Conservation (phyloP, 2,797 vertebrate genomes). For the Onychomys torridus region DNA sequence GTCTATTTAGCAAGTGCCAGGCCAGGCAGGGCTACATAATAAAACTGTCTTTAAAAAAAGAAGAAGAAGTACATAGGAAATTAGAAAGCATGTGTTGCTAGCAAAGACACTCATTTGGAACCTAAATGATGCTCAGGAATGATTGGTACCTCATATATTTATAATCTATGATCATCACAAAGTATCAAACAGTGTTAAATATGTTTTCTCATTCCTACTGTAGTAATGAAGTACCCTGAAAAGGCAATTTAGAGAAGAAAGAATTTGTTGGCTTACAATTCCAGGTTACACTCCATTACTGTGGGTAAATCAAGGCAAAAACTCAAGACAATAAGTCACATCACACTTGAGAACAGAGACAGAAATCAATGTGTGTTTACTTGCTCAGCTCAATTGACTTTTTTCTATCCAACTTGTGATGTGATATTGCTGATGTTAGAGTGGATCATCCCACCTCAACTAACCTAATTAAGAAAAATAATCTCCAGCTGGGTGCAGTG, state of each 20-base stretch:
- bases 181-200: conserved; percentile 20
- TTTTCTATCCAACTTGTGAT: background rate
- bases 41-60: background rate
- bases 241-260: background rate
- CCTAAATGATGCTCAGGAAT: background rate
- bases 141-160: background rate
- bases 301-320: background rate
- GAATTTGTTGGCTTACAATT: background rate
- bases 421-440: background rate
- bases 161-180: conserved; percentile 27
- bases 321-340: background rate
- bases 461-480: background rate
- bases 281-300: background rate
- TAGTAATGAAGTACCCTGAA: background rate
- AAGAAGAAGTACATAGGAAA: background rate
- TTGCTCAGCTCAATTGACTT: background rate
- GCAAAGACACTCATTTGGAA: conserved; percentile 26
- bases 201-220: background rate
- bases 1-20: background rate
- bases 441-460: background rate
- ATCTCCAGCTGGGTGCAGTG: background rate
- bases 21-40: background rate
- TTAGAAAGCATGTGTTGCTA: background rate
- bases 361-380: background rate
- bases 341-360: background rate